Percentiles rank a stretch among this genome's conserved stretches.
phyloP scores from a whole-genome alignment of 2,888 invertebrate genomes.

The Leptopterna dolabrata region DNA sequence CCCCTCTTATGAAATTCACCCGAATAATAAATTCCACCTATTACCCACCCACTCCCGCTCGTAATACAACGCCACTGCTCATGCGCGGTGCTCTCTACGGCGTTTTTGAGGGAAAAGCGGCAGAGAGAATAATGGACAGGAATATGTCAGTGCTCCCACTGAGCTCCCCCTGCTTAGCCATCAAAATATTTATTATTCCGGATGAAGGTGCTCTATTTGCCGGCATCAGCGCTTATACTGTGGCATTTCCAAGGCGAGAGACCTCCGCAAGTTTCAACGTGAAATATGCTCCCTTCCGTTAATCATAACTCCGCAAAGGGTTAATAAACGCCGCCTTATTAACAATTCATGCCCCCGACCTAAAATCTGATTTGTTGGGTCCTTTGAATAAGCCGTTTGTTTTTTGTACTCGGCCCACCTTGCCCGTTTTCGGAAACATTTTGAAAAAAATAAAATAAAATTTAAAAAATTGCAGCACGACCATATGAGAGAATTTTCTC shows the following conservation, averaged over 20 bases:
- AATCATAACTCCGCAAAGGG: background rate
- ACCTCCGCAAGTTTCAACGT: background rate
- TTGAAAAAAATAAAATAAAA: too few species aligned
- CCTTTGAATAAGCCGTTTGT: background rate
- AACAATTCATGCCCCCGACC: background rate
- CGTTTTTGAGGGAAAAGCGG: background rate
- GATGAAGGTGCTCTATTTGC: background rate
- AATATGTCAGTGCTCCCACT: background rate
- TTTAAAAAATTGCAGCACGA: too few species aligned
- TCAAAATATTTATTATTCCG: constrained; percentile 11
- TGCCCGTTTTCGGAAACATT: too few species aligned
- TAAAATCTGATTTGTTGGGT: background rate
- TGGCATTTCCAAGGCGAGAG: background rate
- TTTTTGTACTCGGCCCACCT: too few species aligned
- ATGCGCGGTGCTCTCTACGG: background rate
- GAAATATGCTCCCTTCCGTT: background rate
- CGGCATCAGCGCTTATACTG: background rate
- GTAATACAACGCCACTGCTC: background rate
- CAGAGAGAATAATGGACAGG: constrained; percentile 1
- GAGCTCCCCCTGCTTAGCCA: background rate
- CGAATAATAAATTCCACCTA: background rate
- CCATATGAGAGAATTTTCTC: too few species aligned
- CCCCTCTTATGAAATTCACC: too few species aligned
- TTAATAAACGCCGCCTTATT: background rate
- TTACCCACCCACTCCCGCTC: background rate